Percentiles rank a stretch among this genome's conserved stretches.
Evolutionary conservation across 2,888 invertebrate species (phyloP).

Genomic region (Ommatoiulus sabulosus): DNA sequence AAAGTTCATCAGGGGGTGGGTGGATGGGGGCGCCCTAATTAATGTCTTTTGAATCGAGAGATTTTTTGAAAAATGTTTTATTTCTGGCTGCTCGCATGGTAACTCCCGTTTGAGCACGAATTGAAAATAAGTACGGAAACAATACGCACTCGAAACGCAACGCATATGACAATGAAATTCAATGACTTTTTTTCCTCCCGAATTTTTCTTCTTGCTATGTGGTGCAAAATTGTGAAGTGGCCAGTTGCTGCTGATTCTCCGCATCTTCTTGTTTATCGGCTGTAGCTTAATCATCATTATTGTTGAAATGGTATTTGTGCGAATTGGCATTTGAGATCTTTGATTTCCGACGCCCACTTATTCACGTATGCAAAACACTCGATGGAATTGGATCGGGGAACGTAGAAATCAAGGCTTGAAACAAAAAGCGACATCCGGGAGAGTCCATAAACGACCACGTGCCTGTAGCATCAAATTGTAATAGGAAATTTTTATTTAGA

Average conservation of each 20-base stretch:
- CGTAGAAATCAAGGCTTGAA: neutral
- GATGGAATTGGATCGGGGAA: neutral
- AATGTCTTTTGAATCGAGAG: conserved; percentile 3
- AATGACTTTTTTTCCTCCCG: neutral
- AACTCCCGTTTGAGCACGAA: conserved; percentile 12
- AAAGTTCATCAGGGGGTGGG: neutral
- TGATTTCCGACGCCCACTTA: neutral
- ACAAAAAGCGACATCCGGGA: neutral
- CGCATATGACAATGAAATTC: neutral
- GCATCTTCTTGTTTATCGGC: neutral
- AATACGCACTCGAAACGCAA: conserved; percentile 14
- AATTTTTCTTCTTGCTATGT: neutral
- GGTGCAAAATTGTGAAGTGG: conserved; percentile 22
- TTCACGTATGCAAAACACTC: conserved; percentile 40
- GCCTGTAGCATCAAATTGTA: too few relatives aligned
- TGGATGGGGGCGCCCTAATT: conserved; percentile 2
- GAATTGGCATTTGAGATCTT: conserved; percentile 6
- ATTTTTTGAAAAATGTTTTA: conserved; percentile 5
- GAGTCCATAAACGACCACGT: neutral
- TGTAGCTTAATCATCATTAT: conserved; percentile 37
- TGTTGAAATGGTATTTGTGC: neutral
- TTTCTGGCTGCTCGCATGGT: neutral
- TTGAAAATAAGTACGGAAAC: neutral
- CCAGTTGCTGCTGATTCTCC: conserved; percentile 23
- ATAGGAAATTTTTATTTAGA: too few relatives aligned